These are phyloP conservation scores for Sericinus montela DNA, from an alignment of 2,888 invertebrate species.

Conservation along the genomic window DNA sequence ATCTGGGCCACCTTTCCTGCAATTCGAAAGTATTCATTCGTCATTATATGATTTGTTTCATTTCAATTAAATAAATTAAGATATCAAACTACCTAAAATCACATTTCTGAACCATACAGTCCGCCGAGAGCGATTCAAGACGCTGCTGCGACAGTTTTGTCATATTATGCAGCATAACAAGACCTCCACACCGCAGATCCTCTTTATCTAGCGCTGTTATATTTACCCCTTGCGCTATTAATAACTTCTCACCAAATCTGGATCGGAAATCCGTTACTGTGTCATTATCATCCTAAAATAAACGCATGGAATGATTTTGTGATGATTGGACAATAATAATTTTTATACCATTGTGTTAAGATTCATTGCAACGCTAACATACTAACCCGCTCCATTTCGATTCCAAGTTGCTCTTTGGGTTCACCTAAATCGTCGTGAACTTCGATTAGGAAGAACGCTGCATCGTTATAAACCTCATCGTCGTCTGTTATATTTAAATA, in stretches of 20 bases:
- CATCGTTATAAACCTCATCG: conserved; percentile 68
- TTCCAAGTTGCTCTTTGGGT: conserved; percentile 86
- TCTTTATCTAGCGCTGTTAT: conserved; percentile 85
- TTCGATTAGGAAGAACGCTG: conserved; percentile 82
- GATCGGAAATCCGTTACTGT: conserved; percentile 86
- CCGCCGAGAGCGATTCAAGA: conserved; percentile 80
- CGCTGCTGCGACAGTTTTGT: conserved; percentile 77
- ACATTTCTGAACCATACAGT: conserved; percentile 89
- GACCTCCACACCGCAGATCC: conserved; percentile 87
- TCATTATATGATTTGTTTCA: not conserved
- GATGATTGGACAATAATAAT: not conserved
- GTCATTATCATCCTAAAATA: conserved; percentile 82
- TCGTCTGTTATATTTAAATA: conserved; percentile 53
- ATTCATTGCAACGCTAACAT: not conserved
- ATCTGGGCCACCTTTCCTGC: conserved; percentile 85
- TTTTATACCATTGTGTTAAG: no score
- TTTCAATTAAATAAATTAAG: not conserved
- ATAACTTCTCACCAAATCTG: conserved; percentile 82
- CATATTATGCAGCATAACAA: conserved; percentile 83
- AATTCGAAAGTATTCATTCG: conserved; percentile 29
- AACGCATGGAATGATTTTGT: not conserved
- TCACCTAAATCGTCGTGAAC: conserved; percentile 88
- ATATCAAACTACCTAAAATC: conserved; percentile 76
- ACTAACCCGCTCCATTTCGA: conserved; percentile 83
- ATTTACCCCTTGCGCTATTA: conserved; percentile 84